Conservation (phyloP, 2,113 vertebrate species). For the Tachuris rubrigastra region DNA sequence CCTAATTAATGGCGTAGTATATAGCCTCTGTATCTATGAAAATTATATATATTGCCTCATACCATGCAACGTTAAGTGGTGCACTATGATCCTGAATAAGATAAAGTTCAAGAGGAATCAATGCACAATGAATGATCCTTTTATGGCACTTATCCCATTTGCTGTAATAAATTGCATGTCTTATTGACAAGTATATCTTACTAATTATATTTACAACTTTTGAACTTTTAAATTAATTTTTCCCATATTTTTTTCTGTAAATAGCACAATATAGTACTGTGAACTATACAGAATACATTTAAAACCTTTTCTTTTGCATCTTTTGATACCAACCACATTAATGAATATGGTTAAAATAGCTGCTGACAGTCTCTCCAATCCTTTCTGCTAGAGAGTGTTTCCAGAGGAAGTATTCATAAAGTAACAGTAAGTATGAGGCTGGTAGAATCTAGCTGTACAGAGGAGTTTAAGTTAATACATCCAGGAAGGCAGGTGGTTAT, state of each 20-base stretch:
- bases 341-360: background rate
- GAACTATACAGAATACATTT: background rate
- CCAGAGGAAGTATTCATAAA: background rate
- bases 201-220: background rate
- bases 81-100: background rate
- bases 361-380: background rate
- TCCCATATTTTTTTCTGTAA: background rate
- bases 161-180: conserved; percentile 39
- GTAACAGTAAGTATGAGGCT: background rate
- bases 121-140: background rate
- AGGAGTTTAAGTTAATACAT: background rate
- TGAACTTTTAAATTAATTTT: background rate
- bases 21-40: background rate
- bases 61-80: background rate
- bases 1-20: background rate
- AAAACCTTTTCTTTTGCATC: background rate
- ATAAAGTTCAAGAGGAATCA: background rate
- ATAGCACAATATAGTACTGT: background rate
- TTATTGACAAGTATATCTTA: conserved; percentile 4
- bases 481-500: background rate
- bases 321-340: background rate
- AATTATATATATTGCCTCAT: background rate
- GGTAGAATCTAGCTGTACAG: background rate
- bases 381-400: background rate
- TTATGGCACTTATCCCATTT: conserved; percentile 26